phyloP scores from a whole-genome alignment of 2,797 vertebrate species.

The Amniataba percoides region DNA sequence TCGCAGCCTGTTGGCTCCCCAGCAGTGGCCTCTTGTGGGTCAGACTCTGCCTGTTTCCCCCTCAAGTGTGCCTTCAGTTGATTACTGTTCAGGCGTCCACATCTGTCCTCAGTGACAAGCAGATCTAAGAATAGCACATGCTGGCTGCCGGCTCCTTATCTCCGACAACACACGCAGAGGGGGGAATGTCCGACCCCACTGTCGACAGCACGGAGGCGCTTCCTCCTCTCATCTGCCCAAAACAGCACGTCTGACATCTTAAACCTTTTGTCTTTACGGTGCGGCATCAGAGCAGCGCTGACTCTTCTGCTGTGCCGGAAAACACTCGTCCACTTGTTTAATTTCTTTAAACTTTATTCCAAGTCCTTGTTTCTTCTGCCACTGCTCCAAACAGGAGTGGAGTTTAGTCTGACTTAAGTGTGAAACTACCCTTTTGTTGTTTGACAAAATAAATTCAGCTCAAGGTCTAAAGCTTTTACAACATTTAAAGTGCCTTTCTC shows the following conservation, averaged over 20 bases:
- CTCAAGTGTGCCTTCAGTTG: constrained; percentile 34
- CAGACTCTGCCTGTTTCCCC: constrained; percentile 33
- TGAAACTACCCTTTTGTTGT: neutral
- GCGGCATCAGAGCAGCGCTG: neutral
- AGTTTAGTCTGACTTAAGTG: neutral
- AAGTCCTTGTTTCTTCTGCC: constrained; percentile 5
- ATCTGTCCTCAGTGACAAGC: constrained; percentile 56
- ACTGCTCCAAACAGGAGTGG: neutral
- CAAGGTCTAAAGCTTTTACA: constrained; percentile 9
- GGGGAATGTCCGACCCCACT: constrained; percentile 36
- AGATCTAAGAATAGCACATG: constrained; percentile 76
- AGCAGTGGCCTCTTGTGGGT: constrained; percentile 16
- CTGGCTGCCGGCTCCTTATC: constrained; percentile 72
- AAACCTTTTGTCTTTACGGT: neutral
- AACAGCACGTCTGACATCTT: constrained; percentile 14
- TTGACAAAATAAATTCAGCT: neutral
- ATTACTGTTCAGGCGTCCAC: constrained; percentile 41
- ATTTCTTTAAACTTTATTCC: neutral
- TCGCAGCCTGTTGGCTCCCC: constrained; percentile 1
- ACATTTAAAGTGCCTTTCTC: neutral
- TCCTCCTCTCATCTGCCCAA: constrained; percentile 42
- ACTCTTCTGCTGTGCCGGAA: neutral
- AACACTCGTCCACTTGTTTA: neutral
- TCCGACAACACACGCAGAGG: constrained; percentile 61
- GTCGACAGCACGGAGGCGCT: constrained; percentile 15